These are phyloP conservation scores for Acholoe squamosa DNA, from an alignment of 2,888 invertebrate genomes.

Conservation along the genomic window DNA sequence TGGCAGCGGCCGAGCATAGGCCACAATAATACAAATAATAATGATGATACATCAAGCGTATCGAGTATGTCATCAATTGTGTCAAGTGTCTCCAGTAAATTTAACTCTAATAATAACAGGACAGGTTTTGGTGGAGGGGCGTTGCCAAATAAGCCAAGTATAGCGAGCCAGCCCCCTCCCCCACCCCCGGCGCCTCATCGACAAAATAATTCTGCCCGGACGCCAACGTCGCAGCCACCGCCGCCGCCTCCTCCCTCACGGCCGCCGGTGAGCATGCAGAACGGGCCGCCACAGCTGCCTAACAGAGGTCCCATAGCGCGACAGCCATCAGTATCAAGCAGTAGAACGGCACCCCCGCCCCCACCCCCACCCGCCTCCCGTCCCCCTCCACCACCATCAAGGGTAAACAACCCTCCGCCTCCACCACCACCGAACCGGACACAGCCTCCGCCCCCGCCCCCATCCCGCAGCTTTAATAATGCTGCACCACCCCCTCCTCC, in stretches of 20 bases:
- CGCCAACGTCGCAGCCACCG: neutral
- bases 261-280: neutral
- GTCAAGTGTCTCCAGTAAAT: neutral
- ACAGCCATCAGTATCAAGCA: conserved; percentile 71
- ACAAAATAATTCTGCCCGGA: neutral
- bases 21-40: conserved; percentile 10
- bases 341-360: conserved; percentile 74
- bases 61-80: conserved; percentile 40
- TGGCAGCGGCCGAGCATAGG: conserved; percentile 22
- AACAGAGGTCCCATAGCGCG: conserved; percentile 77
- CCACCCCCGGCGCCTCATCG: conserved; percentile 60
- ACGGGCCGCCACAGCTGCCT: neutral
- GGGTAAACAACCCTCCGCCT: conserved; percentile 68
- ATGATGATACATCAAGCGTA: conserved; percentile 82
- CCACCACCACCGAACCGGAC: conserved; percentile 67
- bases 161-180: conserved; percentile 86
- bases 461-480: conserved; percentile 22
- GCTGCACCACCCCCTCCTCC: neutral
- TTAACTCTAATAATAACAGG: conserved; percentile 83
- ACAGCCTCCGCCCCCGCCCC: conserved; percentile 47
- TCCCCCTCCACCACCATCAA: conserved; percentile 38
- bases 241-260: neutral
- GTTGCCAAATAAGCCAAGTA: neutral
- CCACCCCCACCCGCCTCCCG: conserved; percentile 69
- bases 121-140: neutral